phyloP scores from a whole-genome alignment of 2,888 invertebrate genomes.

The Leptura quadrifasciata region DNA sequence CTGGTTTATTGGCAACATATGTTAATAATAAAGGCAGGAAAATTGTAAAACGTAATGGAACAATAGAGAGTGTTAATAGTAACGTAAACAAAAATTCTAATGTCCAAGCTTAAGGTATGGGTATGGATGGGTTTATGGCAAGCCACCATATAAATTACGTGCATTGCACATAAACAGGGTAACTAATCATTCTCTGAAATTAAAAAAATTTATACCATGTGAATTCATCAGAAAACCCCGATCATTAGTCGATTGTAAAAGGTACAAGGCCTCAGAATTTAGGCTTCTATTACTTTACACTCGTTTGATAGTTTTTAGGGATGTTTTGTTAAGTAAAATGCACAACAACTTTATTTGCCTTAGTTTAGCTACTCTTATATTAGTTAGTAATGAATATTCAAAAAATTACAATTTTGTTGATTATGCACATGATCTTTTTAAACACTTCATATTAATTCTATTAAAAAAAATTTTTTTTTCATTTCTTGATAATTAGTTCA shows the following conservation, averaged over 20 bases:
- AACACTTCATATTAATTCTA: conserved; percentile 44
- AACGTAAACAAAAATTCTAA: no score
- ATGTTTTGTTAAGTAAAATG: conserved; percentile 19
- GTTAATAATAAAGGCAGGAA: no score
- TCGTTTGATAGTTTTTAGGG: conserved; percentile 43
- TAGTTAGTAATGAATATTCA: conserved; percentile 33
- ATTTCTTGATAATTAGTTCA: no score
- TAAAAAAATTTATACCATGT: conserved; percentile 45
- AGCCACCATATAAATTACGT: conserved; percentile 44
- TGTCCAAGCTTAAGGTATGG: no score
- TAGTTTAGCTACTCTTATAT: conserved; percentile 39
- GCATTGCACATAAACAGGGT: conserved; percentile 29
- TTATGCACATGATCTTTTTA: conserved; percentile 45
- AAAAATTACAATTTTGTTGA: conserved; percentile 14
- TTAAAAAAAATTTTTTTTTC: no score
- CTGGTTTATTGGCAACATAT: no score
- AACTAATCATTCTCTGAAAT: background rate
- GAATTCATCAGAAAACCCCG: conserved; percentile 46
- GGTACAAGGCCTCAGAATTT: conserved; percentile 50
- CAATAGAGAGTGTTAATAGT: no score
- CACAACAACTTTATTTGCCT: conserved; percentile 45
- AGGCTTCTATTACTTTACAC: no score
- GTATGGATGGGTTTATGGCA: no score
- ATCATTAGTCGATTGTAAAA: conserved; percentile 43
- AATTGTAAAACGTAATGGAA: no score